A percentile compares a stretch with the other conserved stretches of the same genome.
These are phyloP conservation scores for Plemyria rubiginata DNA, from an alignment of 2,888 invertebrate species.

Conservation along the genomic window DNA sequence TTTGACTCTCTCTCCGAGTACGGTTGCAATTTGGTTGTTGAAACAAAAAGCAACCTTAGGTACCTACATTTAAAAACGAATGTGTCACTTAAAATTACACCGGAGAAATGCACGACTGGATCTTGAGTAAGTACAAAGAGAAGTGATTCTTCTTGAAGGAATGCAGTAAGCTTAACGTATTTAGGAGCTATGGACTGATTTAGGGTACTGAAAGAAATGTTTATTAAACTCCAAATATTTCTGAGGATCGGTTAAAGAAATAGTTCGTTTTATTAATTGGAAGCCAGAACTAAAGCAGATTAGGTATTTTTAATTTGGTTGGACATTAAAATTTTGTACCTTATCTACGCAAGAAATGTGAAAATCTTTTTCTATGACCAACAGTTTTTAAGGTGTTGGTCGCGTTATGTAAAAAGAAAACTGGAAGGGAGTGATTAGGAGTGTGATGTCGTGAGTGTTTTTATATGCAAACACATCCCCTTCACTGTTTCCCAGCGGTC, in stretches of 20 bases:
- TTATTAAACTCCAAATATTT: slow-evolving; percentile 23
- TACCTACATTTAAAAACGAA: not conserved
- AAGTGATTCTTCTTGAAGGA: slow-evolving; percentile 12
- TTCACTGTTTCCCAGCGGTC: no score
- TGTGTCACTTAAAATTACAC: slow-evolving; percentile 8
- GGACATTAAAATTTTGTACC: no score
- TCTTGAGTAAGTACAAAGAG: slow-evolving; percentile 18
- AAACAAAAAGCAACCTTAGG: not conserved
- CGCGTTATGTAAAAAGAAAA: no score
- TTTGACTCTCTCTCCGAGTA: not conserved
- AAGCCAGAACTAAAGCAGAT: not conserved
- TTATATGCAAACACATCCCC: no score
- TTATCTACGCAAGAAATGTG: no score
- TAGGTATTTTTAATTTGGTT: no score
- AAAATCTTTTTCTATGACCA: no score
- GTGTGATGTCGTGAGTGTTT: no score
- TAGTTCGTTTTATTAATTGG: slow-evolving; percentile 7
- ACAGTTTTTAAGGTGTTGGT: no score
- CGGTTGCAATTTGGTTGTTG: not conserved
- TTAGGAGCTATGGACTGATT: slow-evolving; percentile 19
- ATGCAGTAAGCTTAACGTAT: slow-evolving; percentile 26
- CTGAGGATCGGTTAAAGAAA: slow-evolving; percentile 4
- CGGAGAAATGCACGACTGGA: not conserved
- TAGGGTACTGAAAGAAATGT: slow-evolving; percentile 12
- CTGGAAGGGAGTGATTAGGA: no score